Base-by-base conservation (phyloP, 2,888 invertebrate genomes). In the Eristalinus sepulchralis region DNA sequence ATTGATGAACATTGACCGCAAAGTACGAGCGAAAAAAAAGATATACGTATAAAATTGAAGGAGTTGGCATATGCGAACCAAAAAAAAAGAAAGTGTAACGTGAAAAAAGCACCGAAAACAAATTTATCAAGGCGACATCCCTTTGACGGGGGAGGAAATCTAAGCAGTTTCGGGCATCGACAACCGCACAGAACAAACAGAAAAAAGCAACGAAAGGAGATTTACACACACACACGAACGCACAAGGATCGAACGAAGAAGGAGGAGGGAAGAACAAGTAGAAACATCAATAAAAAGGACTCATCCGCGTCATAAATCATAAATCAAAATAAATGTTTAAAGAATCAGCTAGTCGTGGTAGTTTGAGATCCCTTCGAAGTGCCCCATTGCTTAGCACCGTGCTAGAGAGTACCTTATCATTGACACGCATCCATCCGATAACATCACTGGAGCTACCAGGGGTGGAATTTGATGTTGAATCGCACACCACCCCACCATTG, bases 361-460 rank as follows among this genome's bases (percentile, higher is more conserved):
- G 93, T 90, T 91, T 93, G 89, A 92, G 93, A 92, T 93, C 93
- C 89, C 92, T 93, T 88, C 91, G 92, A 90, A 93, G 93, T 89
- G 93, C 93, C 81, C 93, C 93, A 83, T 89, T 93, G 89, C 91
- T 93, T 82, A 93, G 92, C 89, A 92, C 92, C 89, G 92, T 93
- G 68, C 90, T 93, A 88, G 92, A 93, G 89, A 92, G 91, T 89
- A 92, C 92, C 66, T 90, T 93, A 81, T 93, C 93, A 88, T 89
- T 92, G 89, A 92, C 92, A 89, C 92, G 92, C 89, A 92, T 92
- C 88, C 93, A 92, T 90, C 92, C 93, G 89, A 92, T 92, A 88
- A 89, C 92, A 75, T 92, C 93, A 89, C 89, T 93, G 90, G 92
- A 93, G 88, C 88, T 92, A 82, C 92, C 93, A 55, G 92, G 92